Evolutionary conservation across 35 echinoderm and acorn worm genomes (phyloP).

Genomic region (Ophioderma brevispina): DNA sequence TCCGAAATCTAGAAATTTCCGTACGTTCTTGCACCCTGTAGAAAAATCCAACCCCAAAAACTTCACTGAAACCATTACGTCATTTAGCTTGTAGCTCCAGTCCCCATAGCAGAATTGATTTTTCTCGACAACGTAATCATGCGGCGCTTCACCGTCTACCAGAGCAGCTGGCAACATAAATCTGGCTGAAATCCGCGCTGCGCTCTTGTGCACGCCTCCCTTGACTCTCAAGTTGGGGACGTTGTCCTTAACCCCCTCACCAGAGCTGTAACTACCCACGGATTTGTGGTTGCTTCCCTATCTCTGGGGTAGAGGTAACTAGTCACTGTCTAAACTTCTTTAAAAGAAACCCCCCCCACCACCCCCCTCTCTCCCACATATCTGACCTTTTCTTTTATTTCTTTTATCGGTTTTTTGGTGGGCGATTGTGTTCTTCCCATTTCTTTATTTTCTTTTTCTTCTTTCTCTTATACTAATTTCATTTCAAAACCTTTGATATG

Average conservation of each 20-base stretch:
- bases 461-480: conserved; percentile 87
- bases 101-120: conserved; percentile 93
- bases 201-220: conserved; percentile 68
- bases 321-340: not conserved
- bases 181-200: conserved; percentile 76
- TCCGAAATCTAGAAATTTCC: too few species aligned
- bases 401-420: conserved; percentile 68
- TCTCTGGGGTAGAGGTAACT: conserved; percentile 43
- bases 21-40: too few species aligned
- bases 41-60: too few species aligned
- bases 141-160: conserved; percentile 94
- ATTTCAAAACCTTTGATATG: conserved; percentile 74
- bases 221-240: conserved; percentile 93
- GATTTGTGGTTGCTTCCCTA: conserved; percentile 5
- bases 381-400: conserved; percentile 87
- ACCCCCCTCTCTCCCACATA: too few species aligned
- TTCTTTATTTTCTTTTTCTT: conserved; percentile 90
- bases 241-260: conserved; percentile 84
- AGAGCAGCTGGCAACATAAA: conserved; percentile 79
- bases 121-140: conserved; percentile 72
- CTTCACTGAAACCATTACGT: too few species aligned
- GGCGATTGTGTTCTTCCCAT: conserved; percentile 74
- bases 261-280: conserved; percentile 30
- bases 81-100: too few species aligned
- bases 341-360: too few species aligned